These are phyloP conservation scores for Standfussiana lucernea DNA, from an alignment of 2,888 invertebrate species.

Conservation along the genomic window DNA sequence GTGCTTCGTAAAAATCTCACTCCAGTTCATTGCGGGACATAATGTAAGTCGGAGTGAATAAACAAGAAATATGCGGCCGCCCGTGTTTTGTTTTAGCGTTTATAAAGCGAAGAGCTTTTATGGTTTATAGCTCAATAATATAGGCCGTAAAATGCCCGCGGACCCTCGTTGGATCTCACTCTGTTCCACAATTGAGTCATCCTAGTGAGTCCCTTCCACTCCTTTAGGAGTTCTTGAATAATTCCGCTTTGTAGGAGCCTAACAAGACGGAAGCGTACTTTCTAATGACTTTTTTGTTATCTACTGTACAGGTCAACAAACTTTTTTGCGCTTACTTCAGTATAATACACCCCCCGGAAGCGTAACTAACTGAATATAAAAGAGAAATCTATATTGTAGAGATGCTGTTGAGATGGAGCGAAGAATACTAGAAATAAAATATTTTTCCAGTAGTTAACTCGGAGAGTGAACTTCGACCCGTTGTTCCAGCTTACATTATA, in stretches of 20 bases:
- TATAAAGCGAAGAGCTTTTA: slow-evolving; percentile 85
- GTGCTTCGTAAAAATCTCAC: slow-evolving; percentile 76
- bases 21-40: slow-evolving; percentile 77
- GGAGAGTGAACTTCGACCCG: background rate
- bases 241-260: slow-evolving; percentile 75
- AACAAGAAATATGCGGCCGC: slow-evolving; percentile 83
- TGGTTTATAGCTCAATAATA: slow-evolving; percentile 89
- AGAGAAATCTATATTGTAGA: slow-evolving; percentile 33
- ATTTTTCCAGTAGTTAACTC: slow-evolving; percentile 1
- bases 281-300: slow-evolving; percentile 69
- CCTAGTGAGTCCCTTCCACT: slow-evolving; percentile 78
- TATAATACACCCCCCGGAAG: slow-evolving; percentile 15
- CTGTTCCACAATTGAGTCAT: slow-evolving; percentile 84
- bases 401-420: slow-evolving; percentile 5
- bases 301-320: slow-evolving; percentile 63
- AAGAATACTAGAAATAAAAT: slow-evolving; percentile 3
- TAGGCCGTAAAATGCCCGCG: slow-evolving; percentile 83
- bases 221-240: slow-evolving; percentile 79
- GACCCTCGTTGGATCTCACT: slow-evolving; percentile 80
- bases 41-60: slow-evolving; percentile 81
- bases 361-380: slow-evolving; percentile 41
- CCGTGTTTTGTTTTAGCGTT: slow-evolving; percentile 85
- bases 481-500: background rate
- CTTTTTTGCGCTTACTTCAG: slow-evolving; percentile 47
- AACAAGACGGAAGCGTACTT: slow-evolving; percentile 72